Evolutionary conservation across 2,797 vertebrate species (phyloP).

Genomic region (Helostoma temminkii): DNA sequence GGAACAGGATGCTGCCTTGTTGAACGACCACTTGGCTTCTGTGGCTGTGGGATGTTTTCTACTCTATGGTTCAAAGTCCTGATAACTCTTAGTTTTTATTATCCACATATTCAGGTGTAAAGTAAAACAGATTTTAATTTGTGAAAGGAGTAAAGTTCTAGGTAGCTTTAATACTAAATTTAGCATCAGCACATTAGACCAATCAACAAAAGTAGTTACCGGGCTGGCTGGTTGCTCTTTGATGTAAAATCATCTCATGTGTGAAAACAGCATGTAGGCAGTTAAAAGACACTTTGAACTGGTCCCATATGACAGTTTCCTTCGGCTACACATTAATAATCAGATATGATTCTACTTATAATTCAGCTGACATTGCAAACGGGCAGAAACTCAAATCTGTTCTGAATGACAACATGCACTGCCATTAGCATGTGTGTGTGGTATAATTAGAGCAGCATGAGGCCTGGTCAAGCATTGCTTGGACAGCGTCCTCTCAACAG

Average conservation of each 20-base stretch:
- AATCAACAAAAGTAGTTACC: no score
- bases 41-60: no score
- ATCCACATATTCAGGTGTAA: no score
- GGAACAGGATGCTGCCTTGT: no score
- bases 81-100: no score
- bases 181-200: no score
- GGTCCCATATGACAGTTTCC: constrained; percentile 1
- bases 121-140: no score
- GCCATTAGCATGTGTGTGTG: constrained; percentile 2
- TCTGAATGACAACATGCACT: constrained; percentile 44
- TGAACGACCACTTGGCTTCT: no score
- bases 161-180: no score
- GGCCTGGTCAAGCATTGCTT: constrained; percentile 38
- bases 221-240: background rate
- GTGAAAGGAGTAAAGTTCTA: no score
- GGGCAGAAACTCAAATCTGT: constrained; percentile 23
- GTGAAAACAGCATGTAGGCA: background rate
- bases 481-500: constrained; percentile 53
- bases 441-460: constrained; percentile 42
- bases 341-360: constrained; percentile 17
- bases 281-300: background rate
- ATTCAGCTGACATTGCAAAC: constrained; percentile 12
- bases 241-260: background rate
- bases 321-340: background rate
- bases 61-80: no score